Evolutionary conservation across 2,113 vertebrate species (phyloP), one percentile per base, ranked within the genome.

Genomic region (Oncorhynchus mykiss): DNA sequence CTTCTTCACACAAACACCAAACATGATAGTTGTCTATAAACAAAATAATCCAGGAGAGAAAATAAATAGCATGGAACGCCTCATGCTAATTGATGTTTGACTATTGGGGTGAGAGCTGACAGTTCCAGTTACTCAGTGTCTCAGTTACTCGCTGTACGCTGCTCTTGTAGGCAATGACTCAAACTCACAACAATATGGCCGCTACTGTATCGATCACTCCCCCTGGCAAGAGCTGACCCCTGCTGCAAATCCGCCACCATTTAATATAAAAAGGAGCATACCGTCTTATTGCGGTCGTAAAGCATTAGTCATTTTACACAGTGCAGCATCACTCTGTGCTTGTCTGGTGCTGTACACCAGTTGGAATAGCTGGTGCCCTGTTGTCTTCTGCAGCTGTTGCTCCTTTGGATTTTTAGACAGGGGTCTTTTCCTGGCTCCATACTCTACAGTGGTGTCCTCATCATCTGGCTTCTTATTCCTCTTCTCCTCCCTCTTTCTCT

Each of bases 401-500:
- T 49, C 9, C 16, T 25, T 2, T 13, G 24, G n/a, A 13, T 18
- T 45, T 64, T 73, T 45, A 29, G 70, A 75, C 25, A 75, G 34
- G 13, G 59, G 80, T 72, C 80, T 85, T 74, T 93, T 93, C 71
- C 79, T 88, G 72, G 65, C 70, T 11, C 12, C 22, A 4, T 57
- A 80, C 48, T 81, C 20, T 67, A 72, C 59, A 62, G 20, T 7
- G 1, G 76, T 20, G 5, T 24, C 22, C 27, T 77, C 82, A 4
- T 91, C 87, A 65, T 91, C 87, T 0, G 27, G 1, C 16, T 29
- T 24, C 0, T 78, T 80, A 24, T 84, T 86, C 73, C 25, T 75
- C 84, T 73, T 88, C 39, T 78, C 93, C 39, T 78, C 94, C 72
- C 96, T 89, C 92, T 97, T 99, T 85, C 96, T 95, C 86, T 99